Percentiles rank a stretch among this genome's conserved stretches.
Conservation (phyloP, 1,140 invertebrate species). For the Trypoxylus dichotomus region DNA sequence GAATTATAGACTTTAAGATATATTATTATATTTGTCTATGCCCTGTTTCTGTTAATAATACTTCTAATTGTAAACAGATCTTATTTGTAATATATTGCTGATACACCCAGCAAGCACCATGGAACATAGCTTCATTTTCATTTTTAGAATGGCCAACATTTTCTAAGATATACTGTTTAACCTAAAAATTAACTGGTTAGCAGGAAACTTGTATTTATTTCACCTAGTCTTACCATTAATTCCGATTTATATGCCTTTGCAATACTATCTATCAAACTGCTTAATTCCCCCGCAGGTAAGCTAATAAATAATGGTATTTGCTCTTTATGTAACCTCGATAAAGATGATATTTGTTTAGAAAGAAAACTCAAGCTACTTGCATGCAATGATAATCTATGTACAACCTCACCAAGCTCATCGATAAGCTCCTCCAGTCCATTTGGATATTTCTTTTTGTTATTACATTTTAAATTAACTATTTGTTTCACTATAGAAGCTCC, state of each 20-base stretch:
- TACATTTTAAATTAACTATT: conserved; percentile 44
- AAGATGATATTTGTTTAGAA: conserved; percentile 41
- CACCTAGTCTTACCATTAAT: conserved; percentile 41
- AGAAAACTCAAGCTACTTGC: conserved; percentile 36
- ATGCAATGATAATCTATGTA: conserved; percentile 36
- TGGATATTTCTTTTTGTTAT: conserved; percentile 38
- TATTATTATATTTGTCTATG: conserved; percentile 41
- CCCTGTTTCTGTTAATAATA: conserved; percentile 47
- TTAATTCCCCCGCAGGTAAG: conserved; percentile 36
- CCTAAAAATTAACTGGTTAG: conserved; percentile 39
- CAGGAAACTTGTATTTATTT: not conserved
- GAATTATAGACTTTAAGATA: too few relatives aligned
- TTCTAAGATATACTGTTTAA: conserved; percentile 48
- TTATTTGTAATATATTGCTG: conserved; percentile 42
- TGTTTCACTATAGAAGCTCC: conserved; percentile 46
- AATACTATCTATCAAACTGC: conserved; percentile 37
- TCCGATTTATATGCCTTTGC: conserved; percentile 44
- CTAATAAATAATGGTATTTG: conserved; percentile 46
- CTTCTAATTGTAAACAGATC: conserved; percentile 45
- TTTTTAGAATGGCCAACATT: conserved; percentile 48
- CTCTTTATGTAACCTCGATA: conserved; percentile 45
- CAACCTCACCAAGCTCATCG: conserved; percentile 40
- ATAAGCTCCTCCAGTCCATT: conserved; percentile 41
- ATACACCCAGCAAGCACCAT: conserved; percentile 46
- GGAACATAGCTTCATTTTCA: conserved; percentile 48